phyloP scores from a whole-genome alignment of 2,888 invertebrate species.

The Apeira syringaria region DNA sequence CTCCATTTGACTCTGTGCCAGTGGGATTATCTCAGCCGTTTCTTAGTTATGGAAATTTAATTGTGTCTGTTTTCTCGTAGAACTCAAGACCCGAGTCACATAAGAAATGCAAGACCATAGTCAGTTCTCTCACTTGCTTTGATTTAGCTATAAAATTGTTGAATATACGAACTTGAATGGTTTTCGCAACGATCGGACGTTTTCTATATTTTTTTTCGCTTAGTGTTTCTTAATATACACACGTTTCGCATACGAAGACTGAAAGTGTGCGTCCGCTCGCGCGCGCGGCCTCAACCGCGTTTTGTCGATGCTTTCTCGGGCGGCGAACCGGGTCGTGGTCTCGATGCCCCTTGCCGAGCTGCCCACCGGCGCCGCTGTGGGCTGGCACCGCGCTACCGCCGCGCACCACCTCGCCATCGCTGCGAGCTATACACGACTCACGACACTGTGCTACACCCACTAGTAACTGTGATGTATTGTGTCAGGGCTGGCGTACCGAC shows the following conservation, averaged over 20 bases:
- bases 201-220: constrained; percentile 43
- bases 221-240: constrained; percentile 50
- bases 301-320: constrained; percentile 83
- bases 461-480: constrained; percentile 46
- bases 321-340: constrained; percentile 81
- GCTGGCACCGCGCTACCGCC: constrained; percentile 25
- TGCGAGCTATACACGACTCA: constrained; percentile 43
- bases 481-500: constrained; percentile 64
- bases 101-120: no score
- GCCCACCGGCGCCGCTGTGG: constrained; percentile 36
- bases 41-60: no score
- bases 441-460: constrained; percentile 47
- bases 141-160: no score
- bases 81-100: no score
- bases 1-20: constrained; percentile 21
- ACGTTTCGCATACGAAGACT: constrained; percentile 62
- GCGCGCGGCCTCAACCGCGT: constrained; percentile 81
- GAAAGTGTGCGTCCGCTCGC: constrained; percentile 73
- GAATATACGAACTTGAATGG: constrained; percentile 22
- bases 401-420: constrained; percentile 32
- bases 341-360: constrained; percentile 70
- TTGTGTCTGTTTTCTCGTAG: no score
- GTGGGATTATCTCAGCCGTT: no score
- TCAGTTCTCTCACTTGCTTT: no score
- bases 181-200: constrained; percentile 40